A percentile compares a stretch with the other conserved stretches of the same genome.
phyloP scores from a whole-genome alignment of 2,797 vertebrate genomes.

The Botia almorhae region DNA sequence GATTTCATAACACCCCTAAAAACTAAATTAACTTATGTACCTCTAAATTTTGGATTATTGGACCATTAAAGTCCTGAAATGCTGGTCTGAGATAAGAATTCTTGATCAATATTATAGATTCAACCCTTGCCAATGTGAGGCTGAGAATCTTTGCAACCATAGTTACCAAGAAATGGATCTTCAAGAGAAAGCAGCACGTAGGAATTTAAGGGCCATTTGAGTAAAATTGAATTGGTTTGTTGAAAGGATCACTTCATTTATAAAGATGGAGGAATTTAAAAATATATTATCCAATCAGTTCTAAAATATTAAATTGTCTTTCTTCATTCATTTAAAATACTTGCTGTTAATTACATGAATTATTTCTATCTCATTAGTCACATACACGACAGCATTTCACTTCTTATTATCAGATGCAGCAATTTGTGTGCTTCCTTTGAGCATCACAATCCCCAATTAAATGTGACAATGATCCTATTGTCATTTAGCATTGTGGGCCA shows the following conservation, averaged over 20 bases:
- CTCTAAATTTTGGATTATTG: constrained; percentile 32
- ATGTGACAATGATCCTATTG: not conserved
- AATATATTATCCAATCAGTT: not conserved
- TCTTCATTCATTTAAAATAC: not conserved
- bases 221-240: constrained; percentile 41
- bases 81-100: constrained; percentile 8
- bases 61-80: not conserved
- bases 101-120: constrained; percentile 40
- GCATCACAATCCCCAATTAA: too few species aligned
- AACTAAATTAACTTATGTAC: constrained; percentile 23
- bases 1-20: constrained; percentile 26
- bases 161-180: constrained; percentile 39
- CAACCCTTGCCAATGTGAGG: not conserved
- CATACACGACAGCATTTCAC: not conserved
- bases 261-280: constrained; percentile 11
- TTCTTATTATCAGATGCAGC: not conserved
- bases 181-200: constrained; percentile 38
- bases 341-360: not conserved
- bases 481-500: not conserved
- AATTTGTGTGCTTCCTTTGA: not conserved
- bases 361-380: not conserved
- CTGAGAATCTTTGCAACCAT: constrained; percentile 8
- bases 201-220: constrained; percentile 29
- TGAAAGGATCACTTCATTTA: constrained; percentile 26
- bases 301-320: not conserved